These are phyloP conservation scores for Myotis myotis DNA, from an alignment of 2,797 vertebrate species.

Conservation along the genomic window DNA sequence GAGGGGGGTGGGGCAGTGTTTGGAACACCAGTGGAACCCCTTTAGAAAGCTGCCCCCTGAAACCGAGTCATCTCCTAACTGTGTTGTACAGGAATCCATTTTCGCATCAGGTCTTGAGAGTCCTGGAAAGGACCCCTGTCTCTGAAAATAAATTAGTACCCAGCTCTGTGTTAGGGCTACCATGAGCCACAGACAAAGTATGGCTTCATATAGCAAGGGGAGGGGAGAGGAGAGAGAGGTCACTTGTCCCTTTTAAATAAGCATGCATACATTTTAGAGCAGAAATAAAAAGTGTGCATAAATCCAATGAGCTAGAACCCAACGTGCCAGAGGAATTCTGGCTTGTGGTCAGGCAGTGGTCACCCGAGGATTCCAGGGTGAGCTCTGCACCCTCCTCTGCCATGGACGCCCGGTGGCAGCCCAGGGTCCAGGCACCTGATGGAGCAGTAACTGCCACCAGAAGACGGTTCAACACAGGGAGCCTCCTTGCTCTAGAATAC, in stretches of 20 bases:
- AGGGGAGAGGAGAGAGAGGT: not conserved
- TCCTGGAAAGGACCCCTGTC: not conserved
- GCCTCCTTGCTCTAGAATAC: not conserved
- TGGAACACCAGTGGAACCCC: not conserved
- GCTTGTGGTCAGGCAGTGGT: not conserved
- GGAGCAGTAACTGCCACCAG: not conserved
- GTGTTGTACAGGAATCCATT: not conserved
- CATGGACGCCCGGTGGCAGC: not conserved
- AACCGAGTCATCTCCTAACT: not conserved
- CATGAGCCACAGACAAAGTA: not conserved
- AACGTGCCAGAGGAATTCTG: not conserved
- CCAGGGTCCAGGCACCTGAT: not conserved
- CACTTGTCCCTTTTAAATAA: not conserved
- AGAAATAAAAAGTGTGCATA: slow-evolving; percentile 20
- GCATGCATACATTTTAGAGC: not conserved
- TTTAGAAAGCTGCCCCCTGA: not conserved
- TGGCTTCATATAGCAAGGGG: not conserved
- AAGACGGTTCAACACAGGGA: not conserved
- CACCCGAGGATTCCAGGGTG: not conserved
- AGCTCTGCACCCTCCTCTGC: not conserved
- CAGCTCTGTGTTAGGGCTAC: not conserved
- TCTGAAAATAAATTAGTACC: not conserved
- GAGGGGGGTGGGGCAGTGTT: not conserved
- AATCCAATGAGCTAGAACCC: not conserved
- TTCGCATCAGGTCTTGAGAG: slow-evolving; percentile 23